These are phyloP conservation scores for Pygmarrhopalites habei DNA, from an alignment of 1,140 invertebrate species.

Conservation along the genomic window DNA sequence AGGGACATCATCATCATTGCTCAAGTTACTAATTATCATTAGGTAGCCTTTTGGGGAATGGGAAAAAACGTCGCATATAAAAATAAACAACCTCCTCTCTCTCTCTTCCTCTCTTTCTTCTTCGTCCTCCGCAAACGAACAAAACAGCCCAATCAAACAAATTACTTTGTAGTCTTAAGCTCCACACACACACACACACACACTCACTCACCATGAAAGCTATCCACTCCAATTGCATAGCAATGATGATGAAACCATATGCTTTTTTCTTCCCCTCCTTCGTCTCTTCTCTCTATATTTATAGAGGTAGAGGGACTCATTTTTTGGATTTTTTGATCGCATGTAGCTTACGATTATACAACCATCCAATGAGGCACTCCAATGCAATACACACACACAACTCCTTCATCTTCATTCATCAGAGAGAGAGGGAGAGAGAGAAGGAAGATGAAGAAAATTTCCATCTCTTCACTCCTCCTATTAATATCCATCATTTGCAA, in stretches of 20 bases:
- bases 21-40: constrained; percentile 40
- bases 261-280: not conserved
- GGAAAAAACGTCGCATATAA: constrained; percentile 32
- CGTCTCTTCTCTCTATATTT: too few species aligned
- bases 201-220: not conserved
- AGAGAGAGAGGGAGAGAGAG: too few species aligned
- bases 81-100: constrained; percentile 30
- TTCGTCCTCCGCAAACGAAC: constrained; percentile 24
- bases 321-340: too few species aligned
- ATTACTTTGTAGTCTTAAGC: constrained; percentile 14
- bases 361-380: too few species aligned
- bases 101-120: too few species aligned
- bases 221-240: too few species aligned
- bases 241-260: not conserved
- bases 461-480: constrained; percentile 12
- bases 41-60: constrained; percentile 36
- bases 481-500: constrained; percentile 33
- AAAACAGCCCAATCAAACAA: constrained; percentile 37
- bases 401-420: too few species aligned
- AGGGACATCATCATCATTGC: constrained; percentile 19
- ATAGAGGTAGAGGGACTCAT: too few species aligned
- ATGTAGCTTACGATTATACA: too few species aligned
- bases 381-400: too few species aligned
- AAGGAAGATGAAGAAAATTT: constrained; percentile 2
- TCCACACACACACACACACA: not conserved